Evolutionary conservation across 2,113 vertebrate species (phyloP), one percentile per base, ranked within the genome.

Genomic region (Actinemys pallida): DNA sequence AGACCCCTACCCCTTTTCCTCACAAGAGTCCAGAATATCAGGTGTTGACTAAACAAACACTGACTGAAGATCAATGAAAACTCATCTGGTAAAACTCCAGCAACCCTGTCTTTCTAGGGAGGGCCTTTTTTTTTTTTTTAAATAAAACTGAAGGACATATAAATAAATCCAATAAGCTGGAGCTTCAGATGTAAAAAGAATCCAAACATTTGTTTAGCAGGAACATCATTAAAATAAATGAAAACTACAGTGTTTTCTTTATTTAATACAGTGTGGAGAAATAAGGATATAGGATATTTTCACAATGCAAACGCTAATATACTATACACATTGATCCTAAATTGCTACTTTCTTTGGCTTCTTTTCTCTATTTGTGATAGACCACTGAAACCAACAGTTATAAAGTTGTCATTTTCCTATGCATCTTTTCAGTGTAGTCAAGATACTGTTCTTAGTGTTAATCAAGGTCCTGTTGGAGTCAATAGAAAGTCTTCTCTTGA

Each of bases 41-140:
- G 94, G 85, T 94, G 93, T 86, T 96, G 90, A 95, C 91, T 97
- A 97, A 95, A 94, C 94, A 96, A 94, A 95, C 81, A 87, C 81
- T 96, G 95, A 96, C 91, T 90, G 90, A 79, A 97, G 96, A 96
- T 97, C 93, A 89, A 92, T 90, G 81, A 86, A 87, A 93, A 88
- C 81, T 81, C 90, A 88, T 81, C 88, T 91, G 93, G 94, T 88
- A 97, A 94, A 94, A 90, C 88, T 94, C 79, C 50, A 91, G 87
- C 86, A 88, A 57, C 81, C 5, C 17, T 72, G 75, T 54, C 57
- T 27, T 65, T 87, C 72, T 49, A 54, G 84, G 81, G 84, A 92
- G 82, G 19, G 65, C n/a, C 59, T 14, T 69, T 31, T 65, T 29
- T 11, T 57, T 86, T 82, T 57, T 81, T 75, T 91, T 83, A n/a